Evolutionary conservation across 2,797 vertebrate species (phyloP), one percentile per base, ranked within the genome.

Genomic region (Peromyscus attwateri): DNA sequence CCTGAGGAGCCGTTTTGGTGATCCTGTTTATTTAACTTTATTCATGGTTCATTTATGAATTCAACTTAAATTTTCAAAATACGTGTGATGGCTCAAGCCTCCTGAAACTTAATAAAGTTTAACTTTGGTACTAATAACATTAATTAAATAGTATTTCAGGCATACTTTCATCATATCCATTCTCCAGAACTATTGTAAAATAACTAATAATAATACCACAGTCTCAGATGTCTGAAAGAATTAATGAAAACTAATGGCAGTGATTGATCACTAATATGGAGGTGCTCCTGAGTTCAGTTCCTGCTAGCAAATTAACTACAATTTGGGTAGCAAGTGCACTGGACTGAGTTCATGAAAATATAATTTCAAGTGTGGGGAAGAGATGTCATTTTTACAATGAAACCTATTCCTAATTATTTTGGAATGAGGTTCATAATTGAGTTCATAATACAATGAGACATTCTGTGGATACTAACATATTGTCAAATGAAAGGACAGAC

Each of bases 351-450:
- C 29, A 93, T 49, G 23, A 11, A 96, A 91, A 92, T 79, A 64
- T 6, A 89, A 91, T 75, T 92, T 97, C 85, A 91, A 12, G 75
- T 77, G 29, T 80, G 85, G 85, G 66, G 12, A 96, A 71, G 64
- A 80, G 6, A 81, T 87, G 1, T 27, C 37, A n/a, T 82, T 95
- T 95, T 62, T 76, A 95, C 52, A 94, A 76, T 62, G 17, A 95
- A 95, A 49, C 12, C 43, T 96, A 64, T 82, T 95, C 95, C 87
- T 95, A 95, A 80, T 92, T 87, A 89, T 91, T 83, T 87, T 94
- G 19, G 21, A 84, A 81, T 87, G 57, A 89, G 29, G 9, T 46
- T 89, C 95, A 34, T 81, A 37, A 94, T 5, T 92, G 62, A 95
- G 55, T 62, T 97, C 13, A 81, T 40, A 93, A 91, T n/a, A 82